phyloP scores from a whole-genome alignment of 2,113 vertebrate species.

The Leucopsar rothschildi region DNA sequence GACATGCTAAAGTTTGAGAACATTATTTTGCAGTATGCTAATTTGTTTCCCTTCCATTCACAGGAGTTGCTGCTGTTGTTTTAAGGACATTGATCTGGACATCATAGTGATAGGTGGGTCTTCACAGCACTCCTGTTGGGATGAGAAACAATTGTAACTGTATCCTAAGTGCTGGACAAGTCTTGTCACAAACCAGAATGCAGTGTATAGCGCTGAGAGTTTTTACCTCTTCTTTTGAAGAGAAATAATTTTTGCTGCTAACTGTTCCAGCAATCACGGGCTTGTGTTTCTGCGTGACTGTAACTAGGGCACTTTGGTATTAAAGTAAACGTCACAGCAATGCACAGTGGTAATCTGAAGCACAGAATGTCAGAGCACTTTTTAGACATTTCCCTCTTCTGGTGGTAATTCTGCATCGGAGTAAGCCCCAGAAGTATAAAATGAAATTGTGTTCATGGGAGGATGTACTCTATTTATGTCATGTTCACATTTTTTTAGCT shows the following conservation, averaged over 20 bases:
- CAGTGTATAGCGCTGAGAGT: background rate
- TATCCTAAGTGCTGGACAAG: background rate
- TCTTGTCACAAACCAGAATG: background rate
- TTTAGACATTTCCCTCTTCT: background rate
- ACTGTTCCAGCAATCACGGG: background rate
- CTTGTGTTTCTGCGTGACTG: background rate
- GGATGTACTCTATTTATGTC: background rate
- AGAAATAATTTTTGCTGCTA: background rate
- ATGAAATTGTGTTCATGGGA: background rate
- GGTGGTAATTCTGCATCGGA: background rate
- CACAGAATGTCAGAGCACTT: background rate
- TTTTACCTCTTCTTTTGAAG: background rate
- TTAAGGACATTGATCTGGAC: background rate
- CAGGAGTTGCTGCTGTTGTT: background rate
- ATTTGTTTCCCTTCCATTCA: background rate
- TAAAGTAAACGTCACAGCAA: background rate
- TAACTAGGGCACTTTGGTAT: background rate
- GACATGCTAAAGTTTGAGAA: rapidly evolving
- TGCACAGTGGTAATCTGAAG: background rate
- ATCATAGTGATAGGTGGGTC: background rate
- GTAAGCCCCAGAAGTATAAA: background rate
- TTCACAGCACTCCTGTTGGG: background rate
- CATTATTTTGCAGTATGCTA: background rate
- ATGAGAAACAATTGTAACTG: background rate
- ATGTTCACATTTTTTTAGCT: background rate